Base-by-base conservation (phyloP, 2,888 invertebrate genomes). In the Melitaea athalia region DNA sequence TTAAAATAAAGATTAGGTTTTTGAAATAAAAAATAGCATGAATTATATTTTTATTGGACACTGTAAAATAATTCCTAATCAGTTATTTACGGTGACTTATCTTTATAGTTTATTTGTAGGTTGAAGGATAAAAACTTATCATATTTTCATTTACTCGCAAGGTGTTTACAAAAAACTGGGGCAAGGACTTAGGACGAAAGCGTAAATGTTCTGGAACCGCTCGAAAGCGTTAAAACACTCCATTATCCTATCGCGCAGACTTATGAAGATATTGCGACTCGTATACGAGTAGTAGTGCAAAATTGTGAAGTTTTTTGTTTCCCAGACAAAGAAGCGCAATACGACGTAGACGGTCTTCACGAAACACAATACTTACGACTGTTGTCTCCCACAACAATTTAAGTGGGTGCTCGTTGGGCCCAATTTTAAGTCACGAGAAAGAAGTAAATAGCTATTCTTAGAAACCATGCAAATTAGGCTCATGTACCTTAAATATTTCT, bases 221-320 rank as follows among this genome's bases (percentile, higher is more conserved):
- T 59, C 12, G 45, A 60, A 33, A 53, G 45, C 52, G 17, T 52
- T 66, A 45, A 52, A 12, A 66, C 60, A 63, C 62, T 63, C 24
- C 45, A 60, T 60, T 60, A 60, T 66, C 60, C 59, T 60, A 66
- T 66, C 60, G 45, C 33, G 33, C 50, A 53, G 42, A 33, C 60
- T 53, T 38, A 11, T 31, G 60, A 47, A 45, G 60, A 60, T 53
- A 17, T 50, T 53, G 45, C n/a, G 53, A 47, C 38, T 45, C 17
- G 31, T 52, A 12, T 60, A n/a, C n/a, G n/a, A n/a, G n/a, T n/a
- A 45, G 53, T 52, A 45, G 42, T 15, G 50, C 52, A 49, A 24
- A 24, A 49, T 59, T 59, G 59, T 59, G 55, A 38, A 42, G 64
- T 50, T 64, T 59, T 59, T 64, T 57, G 49, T 31, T 59, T 64